Evolutionary conservation across 2,888 invertebrate genomes (phyloP), one percentile per base, ranked within the genome.

Genomic region (Cataglyphis rosenhaueri): DNA sequence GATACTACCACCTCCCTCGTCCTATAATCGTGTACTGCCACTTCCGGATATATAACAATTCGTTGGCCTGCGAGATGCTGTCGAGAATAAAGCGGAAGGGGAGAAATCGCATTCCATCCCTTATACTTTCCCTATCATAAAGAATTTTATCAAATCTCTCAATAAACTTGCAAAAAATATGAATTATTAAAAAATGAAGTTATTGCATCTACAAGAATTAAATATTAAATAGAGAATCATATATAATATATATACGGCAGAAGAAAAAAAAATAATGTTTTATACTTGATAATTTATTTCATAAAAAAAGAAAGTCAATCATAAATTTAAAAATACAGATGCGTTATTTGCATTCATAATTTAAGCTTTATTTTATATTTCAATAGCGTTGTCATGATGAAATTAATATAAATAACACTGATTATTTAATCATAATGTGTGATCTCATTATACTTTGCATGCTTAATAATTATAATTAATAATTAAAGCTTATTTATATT

Each of bases 41-140:
- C 57, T 78, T 90, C 91, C 91, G 90, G 84, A 83, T 91, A 85
- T 88, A 85, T 86, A 87, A 82, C 79, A 84, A 89, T 90, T 86
- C 83, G 81, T 75, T 78, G 29, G 48, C 21, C 66, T 70, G 6
- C 52, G 76, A 32, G 9, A 32, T 41, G 18, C 52, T 44, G 48
- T 41, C 25, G n/a, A 21, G 25, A 52, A 18, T 10, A 41, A 73
- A 62, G 21, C 61, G 48, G 57, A 25, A 64, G 70, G 44, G 70
- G 5, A 79, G 59, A 79, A 18, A 32, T 78, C 32, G 21, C 57
- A 41, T 1, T 52, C 8, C n/a, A 52, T n/a, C 8, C 8, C 8
- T 8, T 48, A 35, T 35, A 6, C 18, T 6, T 48, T 8, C 48
- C 6, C 48, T 48, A 1, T 1, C 18, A n/a, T 10, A 29, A 18